Evolutionary conservation across 2,797 vertebrate genomes (phyloP).

Genomic region (Leptodactylus fallax): DNA sequence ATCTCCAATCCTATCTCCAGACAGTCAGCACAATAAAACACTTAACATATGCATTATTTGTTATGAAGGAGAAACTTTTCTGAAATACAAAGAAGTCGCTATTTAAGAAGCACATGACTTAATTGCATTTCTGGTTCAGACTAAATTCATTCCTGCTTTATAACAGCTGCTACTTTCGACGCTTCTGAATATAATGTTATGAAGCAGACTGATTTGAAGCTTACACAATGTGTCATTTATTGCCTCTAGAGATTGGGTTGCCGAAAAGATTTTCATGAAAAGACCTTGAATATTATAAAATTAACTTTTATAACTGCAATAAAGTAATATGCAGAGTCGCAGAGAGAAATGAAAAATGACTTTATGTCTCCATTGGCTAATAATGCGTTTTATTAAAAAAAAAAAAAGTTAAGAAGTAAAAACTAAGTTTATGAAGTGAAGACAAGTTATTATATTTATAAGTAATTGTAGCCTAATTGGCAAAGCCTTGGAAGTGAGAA

Average conservation of each 20-base stretch:
- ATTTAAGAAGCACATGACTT: conserved; percentile 19
- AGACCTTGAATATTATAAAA: conserved; percentile 44
- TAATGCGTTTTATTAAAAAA: conserved; percentile 54
- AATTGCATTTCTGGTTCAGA: conserved; percentile 43
- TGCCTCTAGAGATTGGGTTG: conserved; percentile 39
- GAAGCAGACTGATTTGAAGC: conserved; percentile 45
- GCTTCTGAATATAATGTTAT: conserved; percentile 46
- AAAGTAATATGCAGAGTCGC: conserved; percentile 12
- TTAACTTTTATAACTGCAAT: conserved; percentile 47
- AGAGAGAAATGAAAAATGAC: conserved; percentile 6
- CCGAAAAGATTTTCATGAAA: conserved; percentile 40
- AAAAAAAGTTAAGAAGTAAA: conserved; percentile 20
- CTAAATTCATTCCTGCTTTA: conserved; percentile 41
- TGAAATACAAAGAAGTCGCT: conserved; percentile 13
- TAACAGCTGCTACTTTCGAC: conserved; percentile 30
- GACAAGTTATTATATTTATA: conserved; percentile 20
- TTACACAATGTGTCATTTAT: conserved; percentile 57
- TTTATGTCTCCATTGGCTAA: conserved; percentile 26
- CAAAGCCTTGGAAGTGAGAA: background rate
- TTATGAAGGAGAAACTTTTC: conserved; percentile 10
- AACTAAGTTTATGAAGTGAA: conserved; percentile 17
- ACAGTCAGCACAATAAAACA: background rate
- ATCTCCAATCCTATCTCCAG: background rate
- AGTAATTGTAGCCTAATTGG: background rate
- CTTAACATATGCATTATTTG: background rate